Conservation (phyloP, 2,113 vertebrate genomes). For the Oxygymnocypris stewartii region DNA sequence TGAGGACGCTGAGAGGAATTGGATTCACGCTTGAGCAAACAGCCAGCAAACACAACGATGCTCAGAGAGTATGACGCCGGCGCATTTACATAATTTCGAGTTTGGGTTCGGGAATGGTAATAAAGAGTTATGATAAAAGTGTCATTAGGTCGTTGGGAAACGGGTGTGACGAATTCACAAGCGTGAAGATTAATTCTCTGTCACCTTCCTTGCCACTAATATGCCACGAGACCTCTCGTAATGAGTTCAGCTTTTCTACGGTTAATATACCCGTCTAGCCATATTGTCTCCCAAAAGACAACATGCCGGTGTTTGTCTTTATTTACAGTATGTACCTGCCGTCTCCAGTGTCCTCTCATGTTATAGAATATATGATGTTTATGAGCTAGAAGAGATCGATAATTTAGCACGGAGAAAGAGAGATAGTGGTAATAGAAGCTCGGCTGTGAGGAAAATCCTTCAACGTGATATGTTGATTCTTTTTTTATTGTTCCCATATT, state of each 20-base stretch:
- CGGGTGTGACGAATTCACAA: conserved; percentile 51
- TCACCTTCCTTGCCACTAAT: conserved; percentile 64
- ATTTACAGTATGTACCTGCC: conserved; percentile 18
- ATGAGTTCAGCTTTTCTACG: conserved; percentile 65
- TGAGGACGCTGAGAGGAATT: conserved; percentile 70
- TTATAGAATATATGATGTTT: conserved; percentile 23
- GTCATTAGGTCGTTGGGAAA: conserved; percentile 68
- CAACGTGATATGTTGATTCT: conserved; percentile 1
- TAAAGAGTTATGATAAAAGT: conserved; percentile 78
- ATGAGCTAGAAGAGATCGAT: conserved; percentile 15
- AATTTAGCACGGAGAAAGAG: neutral
- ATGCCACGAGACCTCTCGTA: conserved; percentile 68
- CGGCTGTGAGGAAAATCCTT: conserved; percentile 15
- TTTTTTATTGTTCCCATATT: conserved; percentile 3
- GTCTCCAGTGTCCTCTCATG: neutral
- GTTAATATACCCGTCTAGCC: conserved; percentile 62
- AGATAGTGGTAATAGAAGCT: conserved; percentile 7
- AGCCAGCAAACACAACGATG: conserved; percentile 67
- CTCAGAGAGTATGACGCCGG: conserved; percentile 62
- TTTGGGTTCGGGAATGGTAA: conserved; percentile 61
- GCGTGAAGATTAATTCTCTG: conserved; percentile 65
- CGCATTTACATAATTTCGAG: conserved; percentile 74
- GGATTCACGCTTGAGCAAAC: conserved; percentile 71
- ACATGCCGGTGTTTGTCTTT: conserved; percentile 43
- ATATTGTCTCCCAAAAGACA: conserved; percentile 31